Evolutionary conservation across 2,888 invertebrate species (phyloP).

Genomic region (Epinotia nisella): DNA sequence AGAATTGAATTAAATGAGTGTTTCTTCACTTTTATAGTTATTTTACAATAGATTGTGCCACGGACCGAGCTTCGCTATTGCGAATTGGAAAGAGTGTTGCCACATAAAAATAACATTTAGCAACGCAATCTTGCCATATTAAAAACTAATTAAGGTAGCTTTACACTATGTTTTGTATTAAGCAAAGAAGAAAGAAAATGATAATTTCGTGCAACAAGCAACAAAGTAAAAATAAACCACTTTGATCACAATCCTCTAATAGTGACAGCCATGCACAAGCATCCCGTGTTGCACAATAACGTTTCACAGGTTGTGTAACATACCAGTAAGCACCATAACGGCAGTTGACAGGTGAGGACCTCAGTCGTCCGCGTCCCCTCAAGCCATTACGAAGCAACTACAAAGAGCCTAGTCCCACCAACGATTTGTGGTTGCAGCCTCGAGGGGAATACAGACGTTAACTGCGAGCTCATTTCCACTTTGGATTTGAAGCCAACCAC

Average conservation of each 20-base stretch:
- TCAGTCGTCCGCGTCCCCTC: slow-evolving; percentile 58
- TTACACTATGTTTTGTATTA: too few relatives aligned
- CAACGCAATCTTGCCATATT: too few relatives aligned
- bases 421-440: slow-evolving; percentile 73
- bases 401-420: slow-evolving; percentile 62
- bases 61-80: too few relatives aligned
- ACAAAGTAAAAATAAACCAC: neutral
- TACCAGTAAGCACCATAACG: slow-evolving; percentile 51
- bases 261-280: slow-evolving; percentile 1
- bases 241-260: neutral
- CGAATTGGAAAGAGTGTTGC: too few relatives aligned
- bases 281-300: slow-evolving; percentile 14
- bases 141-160: too few relatives aligned
- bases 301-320: slow-evolving; percentile 37
- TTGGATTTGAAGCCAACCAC: slow-evolving; percentile 72
- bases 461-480: slow-evolving; percentile 74
- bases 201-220: neutral
- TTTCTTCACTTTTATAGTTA: too few relatives aligned
- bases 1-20: too few relatives aligned
- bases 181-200: too few relatives aligned
- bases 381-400: slow-evolving; percentile 64
- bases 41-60: too few relatives aligned
- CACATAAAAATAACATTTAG: too few relatives aligned
- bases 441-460: slow-evolving; percentile 65
- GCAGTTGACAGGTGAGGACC: slow-evolving; percentile 70